These are phyloP conservation scores for Drymodes brunneopygia DNA, from an alignment of 2,113 vertebrate species.

Conservation along the genomic window DNA sequence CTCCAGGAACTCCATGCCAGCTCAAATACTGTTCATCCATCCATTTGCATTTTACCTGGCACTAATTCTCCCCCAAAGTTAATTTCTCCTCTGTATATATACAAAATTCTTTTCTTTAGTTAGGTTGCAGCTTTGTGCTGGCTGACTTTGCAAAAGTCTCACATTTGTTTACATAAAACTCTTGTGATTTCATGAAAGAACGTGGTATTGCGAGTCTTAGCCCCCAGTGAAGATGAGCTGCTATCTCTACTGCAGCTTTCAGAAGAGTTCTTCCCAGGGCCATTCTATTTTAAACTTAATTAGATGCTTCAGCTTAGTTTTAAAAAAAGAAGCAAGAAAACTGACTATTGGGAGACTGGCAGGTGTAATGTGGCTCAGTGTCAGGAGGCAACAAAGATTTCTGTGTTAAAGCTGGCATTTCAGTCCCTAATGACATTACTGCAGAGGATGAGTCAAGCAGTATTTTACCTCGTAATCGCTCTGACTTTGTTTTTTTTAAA, in stretches of 20 bases:
- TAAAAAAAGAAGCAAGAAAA: conserved; percentile 34
- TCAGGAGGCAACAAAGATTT: conserved; percentile 16
- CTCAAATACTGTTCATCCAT: background rate
- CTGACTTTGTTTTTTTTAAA: background rate
- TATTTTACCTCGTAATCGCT: background rate
- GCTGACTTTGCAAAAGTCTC: background rate
- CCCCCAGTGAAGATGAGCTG: background rate
- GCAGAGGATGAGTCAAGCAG: background rate
- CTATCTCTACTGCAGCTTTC: background rate
- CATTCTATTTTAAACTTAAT: conserved; percentile 58
- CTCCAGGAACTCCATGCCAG: background rate
- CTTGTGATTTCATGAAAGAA: background rate
- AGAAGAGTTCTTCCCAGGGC: background rate
- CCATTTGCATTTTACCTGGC: background rate
- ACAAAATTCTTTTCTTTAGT: background rate
- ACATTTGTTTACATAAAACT: background rate
- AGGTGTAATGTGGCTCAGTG: background rate
- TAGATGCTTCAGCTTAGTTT: conserved; percentile 29
- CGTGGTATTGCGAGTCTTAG: background rate
- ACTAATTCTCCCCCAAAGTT: background rate
- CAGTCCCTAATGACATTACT: background rate
- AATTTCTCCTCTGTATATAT: background rate
- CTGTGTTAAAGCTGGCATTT: conserved; percentile 19
- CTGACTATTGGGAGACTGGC: background rate
- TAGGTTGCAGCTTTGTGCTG: background rate